A percentile compares a stretch with the other conserved stretches of the same genome.
phyloP scores from a whole-genome alignment of 2,113 vertebrate genomes.

The Python bivittatus region DNA sequence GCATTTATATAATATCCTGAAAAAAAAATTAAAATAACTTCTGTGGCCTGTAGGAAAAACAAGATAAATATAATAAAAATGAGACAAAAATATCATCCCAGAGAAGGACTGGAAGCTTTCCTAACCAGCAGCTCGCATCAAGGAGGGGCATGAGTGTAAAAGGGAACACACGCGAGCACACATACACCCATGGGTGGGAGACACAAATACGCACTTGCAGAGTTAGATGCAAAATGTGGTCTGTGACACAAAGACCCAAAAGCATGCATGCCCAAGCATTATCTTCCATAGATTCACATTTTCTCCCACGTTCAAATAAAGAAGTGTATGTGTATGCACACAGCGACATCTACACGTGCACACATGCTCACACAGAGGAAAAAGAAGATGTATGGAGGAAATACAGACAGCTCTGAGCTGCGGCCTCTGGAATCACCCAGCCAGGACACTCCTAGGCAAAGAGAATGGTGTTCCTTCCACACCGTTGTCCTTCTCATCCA shows the following conservation, averaged over 20 bases:
- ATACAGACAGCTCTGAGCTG: not conserved
- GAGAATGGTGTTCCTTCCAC: not conserved
- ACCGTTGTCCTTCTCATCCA: not conserved
- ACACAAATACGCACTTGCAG: not conserved
- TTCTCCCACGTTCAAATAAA: not conserved
- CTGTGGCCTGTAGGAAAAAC: slow-evolving; percentile 74
- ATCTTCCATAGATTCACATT: not conserved
- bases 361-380: too few relatives aligned
- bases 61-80: slow-evolving; percentile 62
- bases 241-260: not conserved
- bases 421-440: not conserved
- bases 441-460: not conserved
- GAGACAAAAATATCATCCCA: slow-evolving; percentile 32
- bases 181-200: not conserved
- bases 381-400: not conserved
- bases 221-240: not conserved
- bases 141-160: not conserved
- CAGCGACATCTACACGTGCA: not conserved
- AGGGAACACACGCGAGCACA: not conserved
- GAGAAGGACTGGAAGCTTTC: slow-evolving; percentile 24
- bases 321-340: not conserved
- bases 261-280: not conserved
- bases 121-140: slow-evolving; percentile 12
- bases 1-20: slow-evolving; percentile 89
- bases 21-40: slow-evolving; percentile 86